Conservation (phyloP, 2,113 vertebrate species). For the Tauraco erythrolophus region DNA sequence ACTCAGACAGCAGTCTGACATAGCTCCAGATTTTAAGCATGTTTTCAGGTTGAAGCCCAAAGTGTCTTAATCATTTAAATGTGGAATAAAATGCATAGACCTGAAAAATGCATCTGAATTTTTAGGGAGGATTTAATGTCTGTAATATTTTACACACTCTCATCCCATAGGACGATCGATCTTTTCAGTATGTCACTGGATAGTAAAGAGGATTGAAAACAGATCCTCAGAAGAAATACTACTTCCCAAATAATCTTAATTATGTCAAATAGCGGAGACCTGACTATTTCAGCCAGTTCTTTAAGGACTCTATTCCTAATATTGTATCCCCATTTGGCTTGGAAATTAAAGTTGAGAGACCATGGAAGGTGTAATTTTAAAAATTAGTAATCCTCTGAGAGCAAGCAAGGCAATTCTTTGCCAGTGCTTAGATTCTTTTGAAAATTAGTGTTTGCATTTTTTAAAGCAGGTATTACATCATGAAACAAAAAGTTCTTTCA, state of each 20-base stretch:
- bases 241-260: slow-evolving; percentile 23
- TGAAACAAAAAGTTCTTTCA: not conserved
- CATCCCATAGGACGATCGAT: not conserved
- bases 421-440: not conserved
- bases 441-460: not conserved
- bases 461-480: not conserved
- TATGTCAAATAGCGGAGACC: not conserved
- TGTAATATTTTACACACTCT: slow-evolving; percentile 37
- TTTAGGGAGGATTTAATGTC: slow-evolving; percentile 52
- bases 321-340: not conserved
- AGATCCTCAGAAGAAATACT: slow-evolving; percentile 36
- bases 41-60: slow-evolving; percentile 16
- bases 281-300: not conserved
- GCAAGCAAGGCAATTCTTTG: not conserved
- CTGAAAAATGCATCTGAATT: slow-evolving; percentile 34
- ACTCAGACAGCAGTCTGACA: slow-evolving; percentile 39
- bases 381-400: not conserved
- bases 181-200: slow-evolving; percentile 19
- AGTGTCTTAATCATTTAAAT: slow-evolving; percentile 38
- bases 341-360: not conserved
- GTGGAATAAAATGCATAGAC: slow-evolving; percentile 13
- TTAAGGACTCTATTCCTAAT: not conserved
- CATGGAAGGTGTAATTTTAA: not conserved
- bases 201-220: slow-evolving; percentile 69
- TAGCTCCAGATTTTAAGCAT: slow-evolving; percentile 34